A percentile compares a stretch with the other conserved stretches of the same genome.
These are phyloP conservation scores for Spicauda simplicius DNA, from an alignment of 2,888 invertebrate species.

Conservation along the genomic window DNA sequence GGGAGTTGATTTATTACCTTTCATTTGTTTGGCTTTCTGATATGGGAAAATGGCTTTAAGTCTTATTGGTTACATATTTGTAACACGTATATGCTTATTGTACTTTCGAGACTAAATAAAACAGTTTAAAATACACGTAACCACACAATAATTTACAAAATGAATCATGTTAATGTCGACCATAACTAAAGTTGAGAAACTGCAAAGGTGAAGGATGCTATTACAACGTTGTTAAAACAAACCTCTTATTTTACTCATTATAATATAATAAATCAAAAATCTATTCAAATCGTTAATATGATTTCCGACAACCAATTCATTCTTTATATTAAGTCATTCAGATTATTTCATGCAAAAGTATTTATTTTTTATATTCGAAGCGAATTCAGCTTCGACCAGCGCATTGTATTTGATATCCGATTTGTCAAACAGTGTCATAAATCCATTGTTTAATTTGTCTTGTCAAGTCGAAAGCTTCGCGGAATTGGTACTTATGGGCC, in stretches of 20 bases:
- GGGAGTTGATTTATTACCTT: background rate
- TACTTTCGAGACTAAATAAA: background rate
- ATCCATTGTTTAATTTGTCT: slow-evolving; percentile 21
- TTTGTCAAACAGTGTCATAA: slow-evolving; percentile 5
- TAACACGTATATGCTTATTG: background rate
- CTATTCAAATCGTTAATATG: background rate
- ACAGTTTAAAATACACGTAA: background rate
- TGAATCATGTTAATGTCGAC: background rate
- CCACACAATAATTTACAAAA: background rate
- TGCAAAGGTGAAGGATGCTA: background rate
- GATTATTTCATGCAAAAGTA: background rate
- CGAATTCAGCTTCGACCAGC: background rate
- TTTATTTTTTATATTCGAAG: background rate
- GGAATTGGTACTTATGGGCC: background rate
- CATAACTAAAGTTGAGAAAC: background rate
- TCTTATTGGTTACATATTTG: background rate
- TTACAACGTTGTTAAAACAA: background rate
- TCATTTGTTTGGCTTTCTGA: slow-evolving; percentile 1
- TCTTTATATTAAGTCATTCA: slow-evolving; percentile 1
- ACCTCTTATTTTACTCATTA: slow-evolving; percentile 5
- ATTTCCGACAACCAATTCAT: background rate
- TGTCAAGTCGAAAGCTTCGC: slow-evolving; percentile 14
- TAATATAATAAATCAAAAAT: slow-evolving; percentile 14
- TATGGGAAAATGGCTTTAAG: background rate
- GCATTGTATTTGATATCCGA: background rate